phyloP scores from a whole-genome alignment of 2,888 invertebrate species.

The Pilophorus perplexus region DNA sequence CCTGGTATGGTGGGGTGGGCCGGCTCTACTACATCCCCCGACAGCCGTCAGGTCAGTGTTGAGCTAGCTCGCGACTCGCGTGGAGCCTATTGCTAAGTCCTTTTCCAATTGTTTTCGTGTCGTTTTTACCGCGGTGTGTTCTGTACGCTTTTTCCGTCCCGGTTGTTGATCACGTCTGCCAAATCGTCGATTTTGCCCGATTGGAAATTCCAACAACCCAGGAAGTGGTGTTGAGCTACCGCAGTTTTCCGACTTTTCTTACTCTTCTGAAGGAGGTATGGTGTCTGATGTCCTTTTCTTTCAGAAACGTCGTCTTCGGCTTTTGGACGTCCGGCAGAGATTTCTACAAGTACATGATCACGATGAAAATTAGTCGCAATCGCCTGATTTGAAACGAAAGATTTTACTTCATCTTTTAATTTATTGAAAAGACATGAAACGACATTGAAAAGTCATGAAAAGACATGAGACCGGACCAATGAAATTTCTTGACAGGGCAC shows the following conservation, averaged over 20 bases:
- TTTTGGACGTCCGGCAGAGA: too few relatives aligned
- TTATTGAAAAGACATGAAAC: too few relatives aligned
- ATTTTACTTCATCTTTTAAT: too few relatives aligned
- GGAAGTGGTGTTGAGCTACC: conserved; percentile 32
- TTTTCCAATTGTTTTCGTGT: not conserved
- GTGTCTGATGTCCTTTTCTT: conserved; percentile 26
- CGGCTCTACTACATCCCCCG: conserved; percentile 17
- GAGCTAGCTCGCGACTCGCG: conserved; percentile 41
- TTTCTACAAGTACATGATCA: too few relatives aligned
- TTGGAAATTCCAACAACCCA: conserved; percentile 15
- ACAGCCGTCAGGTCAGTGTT: conserved; percentile 38
- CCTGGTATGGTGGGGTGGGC: conserved; percentile 28
- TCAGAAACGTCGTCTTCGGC: conserved; percentile 29
- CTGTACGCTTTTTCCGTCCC: conserved; percentile 26
- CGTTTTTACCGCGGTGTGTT: conserved; percentile 21
- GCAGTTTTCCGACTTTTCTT: not conserved
- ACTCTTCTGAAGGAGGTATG: conserved; percentile 29
- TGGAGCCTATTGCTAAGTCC: conserved; percentile 26
- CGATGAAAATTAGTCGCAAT: too few relatives aligned
- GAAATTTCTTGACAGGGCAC: too few relatives aligned
- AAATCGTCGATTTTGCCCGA: conserved; percentile 11
- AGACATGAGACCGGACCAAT: too few relatives aligned
- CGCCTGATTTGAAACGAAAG: too few relatives aligned
- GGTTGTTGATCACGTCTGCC: not conserved
- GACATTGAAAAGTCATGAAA: too few relatives aligned